Evolutionary conservation across 2,888 invertebrate species (phyloP).

Genomic region (Hofmannophila pseudospretella): DNA sequence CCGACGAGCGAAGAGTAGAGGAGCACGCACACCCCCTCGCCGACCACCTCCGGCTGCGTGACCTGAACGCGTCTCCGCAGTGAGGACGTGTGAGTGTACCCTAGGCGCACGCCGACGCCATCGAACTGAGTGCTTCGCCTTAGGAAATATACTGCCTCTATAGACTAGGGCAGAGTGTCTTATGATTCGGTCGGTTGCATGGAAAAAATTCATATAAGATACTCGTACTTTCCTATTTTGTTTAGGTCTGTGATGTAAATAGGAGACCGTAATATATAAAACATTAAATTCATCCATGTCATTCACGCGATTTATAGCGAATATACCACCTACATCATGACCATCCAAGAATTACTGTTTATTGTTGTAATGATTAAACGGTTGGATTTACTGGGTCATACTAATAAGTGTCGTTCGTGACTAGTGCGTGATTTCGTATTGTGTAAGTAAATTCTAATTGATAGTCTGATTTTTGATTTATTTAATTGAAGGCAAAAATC

Average conservation of each 20-base stretch:
- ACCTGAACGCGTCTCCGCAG: slow-evolving; percentile 53
- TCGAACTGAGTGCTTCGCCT: slow-evolving; percentile 49
- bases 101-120: slow-evolving; percentile 24
- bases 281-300: slow-evolving; percentile 8
- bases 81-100: slow-evolving; percentile 38
- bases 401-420: too few species aligned
- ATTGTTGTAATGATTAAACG: too few species aligned
- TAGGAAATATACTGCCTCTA: slow-evolving; percentile 45
- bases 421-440: too few species aligned
- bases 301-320: too few species aligned
- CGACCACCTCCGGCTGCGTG: slow-evolving; percentile 55
- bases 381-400: too few species aligned
- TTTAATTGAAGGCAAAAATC: too few species aligned
- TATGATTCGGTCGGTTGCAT: slow-evolving; percentile 43
- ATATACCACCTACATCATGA: too few species aligned
- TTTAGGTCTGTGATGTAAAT: slow-evolving; percentile 29
- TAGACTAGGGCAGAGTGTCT: slow-evolving; percentile 42
- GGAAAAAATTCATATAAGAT: slow-evolving; percentile 28
- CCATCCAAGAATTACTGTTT: too few species aligned
- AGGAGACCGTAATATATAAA: slow-evolving; percentile 6
- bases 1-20: slow-evolving; percentile 42
- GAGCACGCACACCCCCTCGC: slow-evolving; percentile 46
- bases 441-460: too few species aligned
- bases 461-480: too few species aligned
- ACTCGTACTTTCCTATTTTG: slow-evolving; percentile 32